Base-by-base conservation (phyloP, 2,888 invertebrate species). In the Pseudococcus jackbeardsleyi region DNA sequence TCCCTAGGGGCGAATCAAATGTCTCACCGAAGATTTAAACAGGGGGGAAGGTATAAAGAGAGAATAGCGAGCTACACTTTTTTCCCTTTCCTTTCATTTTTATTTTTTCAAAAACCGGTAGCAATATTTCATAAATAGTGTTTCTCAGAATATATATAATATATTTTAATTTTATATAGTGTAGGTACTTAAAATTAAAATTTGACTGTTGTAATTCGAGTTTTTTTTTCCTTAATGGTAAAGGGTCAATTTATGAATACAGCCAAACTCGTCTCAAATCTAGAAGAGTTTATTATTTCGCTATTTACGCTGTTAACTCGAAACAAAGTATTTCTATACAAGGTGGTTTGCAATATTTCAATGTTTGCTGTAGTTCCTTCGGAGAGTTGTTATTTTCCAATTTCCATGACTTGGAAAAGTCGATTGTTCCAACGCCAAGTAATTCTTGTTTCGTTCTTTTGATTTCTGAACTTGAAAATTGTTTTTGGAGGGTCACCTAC, bases 31-130 rank as follows among this genome's bases (percentile, higher is more conserved):
- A 85, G 59, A 59, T 85, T 85, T 87, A 64, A 46, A 33, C 26
- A 26, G 50, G 17, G 72, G 77, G 72, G 88, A 88, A 89, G 85
- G 88, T 88, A 33, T 33, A 33, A 33, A 89, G 88, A 89, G 88
- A 85, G 88, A 88, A 89, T 89, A 15, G 50, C 39, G 22, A 89
- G 88, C 79, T 89, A 88, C 89, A 5, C 17, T 12, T 50, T 50
- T 12, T 50, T 33, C 26, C 26, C 26, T 39, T 77, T n/a, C 15
- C 6, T 64, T 64, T 64, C 64, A 50, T 50, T 64, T 64, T 64
- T 64, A 33, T 88, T 89, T 89, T 89, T 89, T 89, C 89, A 89
- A 89, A 89, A 90, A 90, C 90, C 90, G 90, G 90, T 90, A 89
- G 90, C 89, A 64, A 89, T 90, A 89, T 89, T 88, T 90, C 89